Percentiles rank a stretch among this genome's conserved stretches.
These are phyloP conservation scores for Periophthalmus magnuspinnatus DNA, from an alignment of 2,797 vertebrate species.

Conservation along the genomic window DNA sequence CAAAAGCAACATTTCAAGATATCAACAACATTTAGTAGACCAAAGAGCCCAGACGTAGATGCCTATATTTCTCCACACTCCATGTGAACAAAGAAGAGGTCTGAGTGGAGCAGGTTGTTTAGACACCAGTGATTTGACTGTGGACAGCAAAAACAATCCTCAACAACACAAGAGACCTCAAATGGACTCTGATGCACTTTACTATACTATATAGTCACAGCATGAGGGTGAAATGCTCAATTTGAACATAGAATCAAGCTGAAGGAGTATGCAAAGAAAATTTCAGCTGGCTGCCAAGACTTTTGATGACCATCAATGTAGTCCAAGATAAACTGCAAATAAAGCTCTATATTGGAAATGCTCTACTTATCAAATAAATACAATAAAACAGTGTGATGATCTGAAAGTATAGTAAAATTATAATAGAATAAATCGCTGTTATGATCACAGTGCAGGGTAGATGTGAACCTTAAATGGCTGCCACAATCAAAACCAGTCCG, in stretches of 20 bases:
- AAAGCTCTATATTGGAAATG: too few relatives aligned
- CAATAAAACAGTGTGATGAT: too few relatives aligned
- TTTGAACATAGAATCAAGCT: not conserved
- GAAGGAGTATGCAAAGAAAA: not conserved
- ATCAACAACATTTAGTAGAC: not conserved
- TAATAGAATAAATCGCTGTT: too few relatives aligned
- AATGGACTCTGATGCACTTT: slow-evolving; percentile 6
- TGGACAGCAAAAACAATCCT: slow-evolving; percentile 23
- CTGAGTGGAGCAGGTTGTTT: slow-evolving; percentile 14
- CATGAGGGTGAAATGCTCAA: not conserved
- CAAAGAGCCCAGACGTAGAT: not conserved
- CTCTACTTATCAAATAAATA: too few relatives aligned
- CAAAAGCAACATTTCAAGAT: not conserved
- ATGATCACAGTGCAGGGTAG: too few relatives aligned
- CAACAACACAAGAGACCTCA: slow-evolving; percentile 1
- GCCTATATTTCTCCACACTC: slow-evolving; percentile 22
- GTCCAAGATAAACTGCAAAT: not conserved
- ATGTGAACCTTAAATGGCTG: too few relatives aligned
- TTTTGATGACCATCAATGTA: not conserved
- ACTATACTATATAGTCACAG: slow-evolving; percentile 7
- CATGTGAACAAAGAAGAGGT: slow-evolving; percentile 36
- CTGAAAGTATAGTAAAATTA: too few relatives aligned
- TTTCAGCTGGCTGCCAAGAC: not conserved
- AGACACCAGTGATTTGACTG: not conserved
- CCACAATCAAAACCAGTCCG: too few relatives aligned